Percentiles rank a stretch among this genome's conserved stretches.
Evolutionary conservation across 2,888 invertebrate genomes (phyloP).

Genomic region (Caenorhabditis drosophilae): DNA sequence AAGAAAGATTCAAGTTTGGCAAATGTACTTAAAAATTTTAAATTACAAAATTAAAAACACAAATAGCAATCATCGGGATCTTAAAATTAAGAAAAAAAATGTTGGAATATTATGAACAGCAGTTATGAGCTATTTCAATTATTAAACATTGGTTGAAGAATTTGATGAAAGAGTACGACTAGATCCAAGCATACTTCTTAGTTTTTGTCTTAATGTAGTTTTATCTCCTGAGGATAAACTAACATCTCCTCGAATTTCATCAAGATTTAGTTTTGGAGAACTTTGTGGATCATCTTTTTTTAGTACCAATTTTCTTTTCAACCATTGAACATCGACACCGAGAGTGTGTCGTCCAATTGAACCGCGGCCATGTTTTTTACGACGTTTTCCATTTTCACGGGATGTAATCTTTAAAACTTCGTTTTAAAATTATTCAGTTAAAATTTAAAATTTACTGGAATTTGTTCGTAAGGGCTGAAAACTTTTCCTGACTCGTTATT

Average conservation of each 20-base stretch:
- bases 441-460: constrained; percentile 36
- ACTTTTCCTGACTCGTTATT: constrained; percentile 18
- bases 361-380: constrained; percentile 62
- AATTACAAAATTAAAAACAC: too few species aligned
- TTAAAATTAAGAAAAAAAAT: too few species aligned
- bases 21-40: too few species aligned
- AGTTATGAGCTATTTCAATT: too few species aligned
- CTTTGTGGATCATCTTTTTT: constrained; percentile 36
- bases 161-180: constrained; percentile 27
- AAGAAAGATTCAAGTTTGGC: too few species aligned
- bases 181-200: constrained; percentile 50
- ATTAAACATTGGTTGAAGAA: too few species aligned
- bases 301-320: constrained; percentile 55
- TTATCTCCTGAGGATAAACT: constrained; percentile 24
- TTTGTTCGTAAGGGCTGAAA: constrained; percentile 59
- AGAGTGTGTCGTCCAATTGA: constrained; percentile 62
- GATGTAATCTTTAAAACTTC: constrained; percentile 17
- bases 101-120: too few species aligned
- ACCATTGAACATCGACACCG: constrained; percentile 67
- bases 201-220: constrained; percentile 40
- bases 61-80: too few species aligned
- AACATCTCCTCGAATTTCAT: constrained; percentile 37
- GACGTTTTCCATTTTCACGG: constrained; percentile 21
- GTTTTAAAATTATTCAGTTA: neutral
- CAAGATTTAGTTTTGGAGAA: too few species aligned